Evolutionary conservation across 2,113 vertebrate species (phyloP), one percentile per base, ranked within the genome.

Genomic region (Buteo buteo): DNA sequence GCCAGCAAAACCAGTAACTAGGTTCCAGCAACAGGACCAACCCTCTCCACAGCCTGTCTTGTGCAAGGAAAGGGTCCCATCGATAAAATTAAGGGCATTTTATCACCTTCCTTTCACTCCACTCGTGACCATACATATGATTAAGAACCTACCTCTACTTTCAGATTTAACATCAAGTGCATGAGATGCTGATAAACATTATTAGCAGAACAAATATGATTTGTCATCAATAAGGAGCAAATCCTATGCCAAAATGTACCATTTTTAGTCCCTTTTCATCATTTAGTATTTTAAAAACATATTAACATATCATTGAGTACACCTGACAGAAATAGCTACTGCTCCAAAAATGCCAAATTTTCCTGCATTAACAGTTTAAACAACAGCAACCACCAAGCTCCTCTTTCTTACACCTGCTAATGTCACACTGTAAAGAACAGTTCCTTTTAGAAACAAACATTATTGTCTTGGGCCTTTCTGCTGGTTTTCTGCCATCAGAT

Each of bases 111-210:
- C 78, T 71, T 47, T 25, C 73, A 21, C 36, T 67, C 44, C 44
- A 17, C 15, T 58, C 3, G 0, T 5, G 4, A 71, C 50, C 26
- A 66, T 18, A 29, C 4, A 4, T 2, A 16, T 28, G 20, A 31
- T 77, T 55, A 59, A 74, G 24, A 88, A 69, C 3, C 5, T 17
- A 5, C 8, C 22, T 81, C 62, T 54, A n/a, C 42, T 71, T 82
- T 20, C 59, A 57, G 21, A 82, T 84, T 64, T 28, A 59, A 44
- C 1, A 6, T 18, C 21, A 21, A 77, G 38, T 25, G 31, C 0
- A 0, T 26, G 13, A 49, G 45, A 36, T 29, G 49, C 38, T 94
- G 20, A 16, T 7, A 24, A 79, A 52, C 9, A 19, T 26, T 49
- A 50, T 24, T 22, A 84, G 34, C 32, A 54, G 61, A 79, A 59